phyloP scores from a whole-genome alignment of 2,888 invertebrate genomes.

The Papilio demoleus region DNA sequence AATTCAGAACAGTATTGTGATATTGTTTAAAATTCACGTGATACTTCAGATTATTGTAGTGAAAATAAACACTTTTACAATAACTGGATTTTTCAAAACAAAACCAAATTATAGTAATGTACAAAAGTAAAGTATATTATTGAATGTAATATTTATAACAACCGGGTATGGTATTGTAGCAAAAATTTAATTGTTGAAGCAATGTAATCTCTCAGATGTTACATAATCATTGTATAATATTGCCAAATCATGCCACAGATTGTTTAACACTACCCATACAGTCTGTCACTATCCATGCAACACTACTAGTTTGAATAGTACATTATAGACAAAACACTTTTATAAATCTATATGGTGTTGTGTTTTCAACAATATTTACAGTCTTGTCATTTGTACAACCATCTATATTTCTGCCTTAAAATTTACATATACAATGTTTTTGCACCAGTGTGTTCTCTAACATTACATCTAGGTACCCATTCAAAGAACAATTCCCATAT shows the following conservation, averaged over 20 bases:
- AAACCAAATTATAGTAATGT: not conserved
- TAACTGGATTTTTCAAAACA: not conserved
- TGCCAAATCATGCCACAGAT: constrained; percentile 16
- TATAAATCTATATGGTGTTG: constrained; percentile 44
- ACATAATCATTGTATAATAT: not conserved
- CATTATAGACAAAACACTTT: constrained; percentile 32
- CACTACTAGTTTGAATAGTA: constrained; percentile 26
- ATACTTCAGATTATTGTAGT: constrained; percentile 6
- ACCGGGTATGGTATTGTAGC: not conserved
- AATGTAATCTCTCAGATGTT: constrained; percentile 1
- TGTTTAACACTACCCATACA: constrained; percentile 19
- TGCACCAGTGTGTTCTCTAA: constrained; percentile 65
- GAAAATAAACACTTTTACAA: not conserved
- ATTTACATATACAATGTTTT: constrained; percentile 64
- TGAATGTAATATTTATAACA: not conserved
- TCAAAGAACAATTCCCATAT: constrained; percentile 76
- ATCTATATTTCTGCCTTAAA: constrained; percentile 63
- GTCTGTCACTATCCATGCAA: constrained; percentile 5
- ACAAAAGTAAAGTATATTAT: not conserved
- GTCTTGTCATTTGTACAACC: constrained; percentile 80
- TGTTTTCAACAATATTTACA: constrained; percentile 64
- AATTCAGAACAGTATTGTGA: constrained; percentile 5
- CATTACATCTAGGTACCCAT: constrained; percentile 71
- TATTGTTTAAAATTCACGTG: not conserved
- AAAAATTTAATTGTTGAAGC: constrained; percentile 7